phyloP scores from a whole-genome alignment of 2,797 vertebrate species.

The Clamator glandarius region DNA sequence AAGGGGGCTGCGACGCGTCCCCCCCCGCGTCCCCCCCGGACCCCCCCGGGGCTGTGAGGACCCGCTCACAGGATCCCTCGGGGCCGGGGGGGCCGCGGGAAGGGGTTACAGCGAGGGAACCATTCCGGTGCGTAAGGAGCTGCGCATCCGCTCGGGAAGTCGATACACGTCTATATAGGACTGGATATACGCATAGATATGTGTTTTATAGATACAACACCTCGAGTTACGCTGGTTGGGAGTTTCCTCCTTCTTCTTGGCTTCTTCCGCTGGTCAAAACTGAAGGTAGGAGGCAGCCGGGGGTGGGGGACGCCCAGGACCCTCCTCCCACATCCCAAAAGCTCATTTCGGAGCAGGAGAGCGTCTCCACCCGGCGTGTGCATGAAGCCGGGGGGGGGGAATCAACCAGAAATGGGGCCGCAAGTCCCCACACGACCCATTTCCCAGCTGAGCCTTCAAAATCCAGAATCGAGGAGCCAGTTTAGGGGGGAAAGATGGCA shows the following conservation, averaged over 20 bases:
- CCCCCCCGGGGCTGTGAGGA: constrained; percentile 68
- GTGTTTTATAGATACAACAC: too few species aligned
- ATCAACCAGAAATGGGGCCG: neutral
- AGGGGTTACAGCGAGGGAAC: too few species aligned
- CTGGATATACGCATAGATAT: constrained; percentile 56
- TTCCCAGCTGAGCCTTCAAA: neutral
- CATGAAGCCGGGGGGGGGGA: rapidly evolving
- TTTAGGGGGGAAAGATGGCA: rapidly evolving
- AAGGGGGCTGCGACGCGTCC: neutral
- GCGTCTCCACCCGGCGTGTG: neutral
- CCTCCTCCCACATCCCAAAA: neutral
- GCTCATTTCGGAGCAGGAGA: neutral
- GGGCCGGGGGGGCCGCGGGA: neutral
- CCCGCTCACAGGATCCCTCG: constrained; percentile 73
- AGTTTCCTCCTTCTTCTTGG: neutral
- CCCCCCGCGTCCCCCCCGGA: neutral
- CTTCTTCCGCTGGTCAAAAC: constrained; percentile 38
- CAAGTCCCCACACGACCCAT: neutral
- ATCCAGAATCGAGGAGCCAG: rapidly evolving
- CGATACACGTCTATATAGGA: constrained; percentile 63
- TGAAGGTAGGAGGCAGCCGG: neutral
- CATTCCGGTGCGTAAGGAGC: neutral
- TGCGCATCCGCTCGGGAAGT: neutral
- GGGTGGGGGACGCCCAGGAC: neutral
- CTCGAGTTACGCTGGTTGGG: neutral